A percentile compares a stretch with the other conserved stretches of the same genome.
phyloP scores from a whole-genome alignment of 1,140 invertebrate genomes.

The Micrasema longulum region DNA sequence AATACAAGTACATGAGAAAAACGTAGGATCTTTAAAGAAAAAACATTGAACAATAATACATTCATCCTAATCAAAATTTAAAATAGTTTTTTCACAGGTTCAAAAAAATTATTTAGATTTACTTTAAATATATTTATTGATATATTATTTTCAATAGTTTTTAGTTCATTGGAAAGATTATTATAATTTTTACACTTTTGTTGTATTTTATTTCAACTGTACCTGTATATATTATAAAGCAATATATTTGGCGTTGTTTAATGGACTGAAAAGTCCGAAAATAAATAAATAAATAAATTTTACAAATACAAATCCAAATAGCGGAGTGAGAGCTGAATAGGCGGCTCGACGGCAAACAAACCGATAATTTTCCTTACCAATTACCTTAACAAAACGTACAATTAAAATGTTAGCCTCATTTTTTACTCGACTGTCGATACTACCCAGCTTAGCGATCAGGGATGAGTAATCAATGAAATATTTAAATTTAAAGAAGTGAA shows the following conservation, averaged over 20 bases:
- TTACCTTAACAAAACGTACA: slow-evolving; percentile 50
- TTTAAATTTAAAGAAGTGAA: neutral
- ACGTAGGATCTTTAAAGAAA: too few relatives aligned
- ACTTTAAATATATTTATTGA: too few relatives aligned
- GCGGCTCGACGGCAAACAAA: slow-evolving; percentile 45
- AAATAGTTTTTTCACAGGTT: neutral
- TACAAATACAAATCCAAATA: slow-evolving; percentile 17
- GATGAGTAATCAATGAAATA: slow-evolving; percentile 11
- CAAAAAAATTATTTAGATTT: too few relatives aligned
- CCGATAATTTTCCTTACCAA: slow-evolving; percentile 50
- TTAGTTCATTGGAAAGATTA: too few relatives aligned
- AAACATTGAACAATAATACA: too few relatives aligned
- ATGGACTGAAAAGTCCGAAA: neutral
- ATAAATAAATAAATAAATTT: slow-evolving; percentile 1
- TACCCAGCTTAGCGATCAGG: slow-evolving; percentile 24
- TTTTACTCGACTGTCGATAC: slow-evolving; percentile 46
- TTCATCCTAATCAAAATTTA: too few relatives aligned
- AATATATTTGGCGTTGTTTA: neutral
- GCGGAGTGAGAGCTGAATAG: slow-evolving; percentile 9
- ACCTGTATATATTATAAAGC: too few relatives aligned
- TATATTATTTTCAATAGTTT: too few relatives aligned
- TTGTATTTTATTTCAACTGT: too few relatives aligned
- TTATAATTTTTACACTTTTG: too few relatives aligned
- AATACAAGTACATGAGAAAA: too few relatives aligned
- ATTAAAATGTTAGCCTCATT: slow-evolving; percentile 55